Evolutionary conservation across 1,140 invertebrate genomes (phyloP).

Genomic region (Drosophila erecta): DNA sequence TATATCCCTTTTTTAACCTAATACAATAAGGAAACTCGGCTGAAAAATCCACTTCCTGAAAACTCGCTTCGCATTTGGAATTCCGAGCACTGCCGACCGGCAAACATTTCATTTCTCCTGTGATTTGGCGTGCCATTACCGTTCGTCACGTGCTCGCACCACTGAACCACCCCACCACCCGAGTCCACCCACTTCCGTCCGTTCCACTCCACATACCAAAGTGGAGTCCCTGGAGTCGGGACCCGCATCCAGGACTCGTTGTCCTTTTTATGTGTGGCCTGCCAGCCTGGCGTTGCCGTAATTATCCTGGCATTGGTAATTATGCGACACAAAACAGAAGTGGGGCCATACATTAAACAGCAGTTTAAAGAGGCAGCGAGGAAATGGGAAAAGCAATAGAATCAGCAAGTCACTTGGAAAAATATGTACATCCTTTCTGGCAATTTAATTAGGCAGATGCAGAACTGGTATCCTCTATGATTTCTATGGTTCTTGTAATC

Average conservation of each 20-base stretch:
- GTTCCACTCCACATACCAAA: slow-evolving; percentile 8
- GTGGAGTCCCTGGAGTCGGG: slow-evolving; percentile 34
- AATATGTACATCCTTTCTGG: neutral
- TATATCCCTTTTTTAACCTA: slow-evolving; percentile 10
- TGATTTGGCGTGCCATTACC: slow-evolving; percentile 50
- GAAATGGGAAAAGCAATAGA: slow-evolving; percentile 3
- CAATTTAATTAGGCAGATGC: neutral
- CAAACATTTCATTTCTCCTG: slow-evolving; percentile 53
- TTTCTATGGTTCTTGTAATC: too few relatives aligned
- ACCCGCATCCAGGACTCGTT: slow-evolving; percentile 54
- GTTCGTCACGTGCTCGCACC: slow-evolving; percentile 54
- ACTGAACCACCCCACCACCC: slow-evolving; percentile 17
- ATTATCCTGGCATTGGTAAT: slow-evolving; percentile 59
- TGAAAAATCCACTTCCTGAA: neutral
- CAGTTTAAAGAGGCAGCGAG: slow-evolving; percentile 29
- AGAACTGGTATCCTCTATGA: too few relatives aligned
- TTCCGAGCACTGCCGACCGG: slow-evolving; percentile 35
- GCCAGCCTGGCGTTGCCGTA: slow-evolving; percentile 43
- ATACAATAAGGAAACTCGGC: slow-evolving; percentile 29
- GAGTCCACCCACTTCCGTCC: neutral
- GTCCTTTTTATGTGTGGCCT: slow-evolving; percentile 40
- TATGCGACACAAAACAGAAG: slow-evolving; percentile 61
- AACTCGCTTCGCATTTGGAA: slow-evolving; percentile 21
- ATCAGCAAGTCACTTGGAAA: neutral
- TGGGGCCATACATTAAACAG: slow-evolving; percentile 43